phyloP scores from a whole-genome alignment of 2,113 vertebrate genomes.

The Dromas ardeola region DNA sequence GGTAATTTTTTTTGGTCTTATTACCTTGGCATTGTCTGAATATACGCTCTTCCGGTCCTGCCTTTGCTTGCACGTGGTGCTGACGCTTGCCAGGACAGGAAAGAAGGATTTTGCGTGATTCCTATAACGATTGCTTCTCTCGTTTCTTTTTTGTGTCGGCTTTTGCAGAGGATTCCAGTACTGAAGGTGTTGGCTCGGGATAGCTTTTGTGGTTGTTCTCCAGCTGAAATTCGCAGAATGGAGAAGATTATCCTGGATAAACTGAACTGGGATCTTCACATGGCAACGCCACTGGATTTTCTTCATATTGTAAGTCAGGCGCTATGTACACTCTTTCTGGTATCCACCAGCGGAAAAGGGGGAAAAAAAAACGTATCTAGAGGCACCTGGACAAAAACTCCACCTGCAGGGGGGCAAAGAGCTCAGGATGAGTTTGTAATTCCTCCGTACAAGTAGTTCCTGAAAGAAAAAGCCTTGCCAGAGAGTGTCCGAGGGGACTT shows the following conservation, averaged over 20 bases:
- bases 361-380: background rate
- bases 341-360: background rate
- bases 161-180: conserved; percentile 86
- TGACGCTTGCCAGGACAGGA: background rate
- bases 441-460: background rate
- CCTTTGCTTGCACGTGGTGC: background rate
- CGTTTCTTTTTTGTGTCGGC: accelerated
- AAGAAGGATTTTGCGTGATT: background rate
- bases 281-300: conserved; percentile 92
- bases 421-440: background rate
- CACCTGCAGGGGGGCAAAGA: background rate
- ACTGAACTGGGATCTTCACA: conserved; percentile 95
- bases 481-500: background rate
- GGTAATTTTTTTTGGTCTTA: conserved; percentile 68
- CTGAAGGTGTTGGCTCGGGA: conserved; percentile 87
- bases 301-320: conserved; percentile 89
- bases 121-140: background rate
- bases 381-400: background rate
- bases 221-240: conserved; percentile 95
- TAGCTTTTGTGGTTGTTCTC: conserved; percentile 93
- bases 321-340: background rate
- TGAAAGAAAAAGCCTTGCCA: background rate
- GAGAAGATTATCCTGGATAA: conserved; percentile 97
- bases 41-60: background rate
- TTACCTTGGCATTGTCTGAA: accelerated